phyloP scores from a whole-genome alignment of 2,888 invertebrate species.

The Sialis fuliginosa region DNA sequence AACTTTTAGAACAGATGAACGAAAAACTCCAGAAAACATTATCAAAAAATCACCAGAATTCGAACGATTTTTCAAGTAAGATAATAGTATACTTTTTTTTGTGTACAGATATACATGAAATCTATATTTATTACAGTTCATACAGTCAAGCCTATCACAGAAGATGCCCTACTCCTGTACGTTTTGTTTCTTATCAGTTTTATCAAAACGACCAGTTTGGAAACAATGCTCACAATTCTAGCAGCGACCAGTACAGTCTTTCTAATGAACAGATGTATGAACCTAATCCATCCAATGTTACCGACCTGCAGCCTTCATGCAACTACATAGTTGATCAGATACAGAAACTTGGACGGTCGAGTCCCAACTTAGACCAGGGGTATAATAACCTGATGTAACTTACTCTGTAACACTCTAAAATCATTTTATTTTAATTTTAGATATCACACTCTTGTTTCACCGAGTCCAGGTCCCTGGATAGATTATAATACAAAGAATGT shows the following conservation, averaged over 20 bases:
- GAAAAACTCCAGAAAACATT: background rate
- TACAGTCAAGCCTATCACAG: no score
- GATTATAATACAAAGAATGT: conserved; percentile 20
- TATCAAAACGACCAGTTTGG: background rate
- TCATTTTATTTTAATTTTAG: no score
- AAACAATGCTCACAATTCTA: background rate
- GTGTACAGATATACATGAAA: no score
- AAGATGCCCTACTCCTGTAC: no score
- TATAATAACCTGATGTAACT: conserved; percentile 15
- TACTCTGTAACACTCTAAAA: no score
- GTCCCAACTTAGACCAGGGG: conserved; percentile 60
- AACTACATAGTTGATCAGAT: conserved; percentile 25
- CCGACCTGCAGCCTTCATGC: conserved; percentile 4
- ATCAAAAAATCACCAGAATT: background rate
- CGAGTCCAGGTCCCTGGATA: conserved; percentile 30
- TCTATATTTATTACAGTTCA: no score
- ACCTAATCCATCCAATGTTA: background rate
- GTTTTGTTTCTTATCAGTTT: no score
- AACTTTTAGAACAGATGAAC: background rate
- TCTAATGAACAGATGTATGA: conserved; percentile 10
- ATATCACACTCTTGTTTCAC: conserved; percentile 53
- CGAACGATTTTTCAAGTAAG: background rate
- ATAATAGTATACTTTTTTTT: no score
- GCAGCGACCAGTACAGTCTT: background rate
- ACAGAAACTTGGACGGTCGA: conserved; percentile 29